Percentiles rank a stretch among this genome's conserved stretches.
phyloP scores from a whole-genome alignment of 2,797 vertebrate genomes.

The Phataginus tricuspis region DNA sequence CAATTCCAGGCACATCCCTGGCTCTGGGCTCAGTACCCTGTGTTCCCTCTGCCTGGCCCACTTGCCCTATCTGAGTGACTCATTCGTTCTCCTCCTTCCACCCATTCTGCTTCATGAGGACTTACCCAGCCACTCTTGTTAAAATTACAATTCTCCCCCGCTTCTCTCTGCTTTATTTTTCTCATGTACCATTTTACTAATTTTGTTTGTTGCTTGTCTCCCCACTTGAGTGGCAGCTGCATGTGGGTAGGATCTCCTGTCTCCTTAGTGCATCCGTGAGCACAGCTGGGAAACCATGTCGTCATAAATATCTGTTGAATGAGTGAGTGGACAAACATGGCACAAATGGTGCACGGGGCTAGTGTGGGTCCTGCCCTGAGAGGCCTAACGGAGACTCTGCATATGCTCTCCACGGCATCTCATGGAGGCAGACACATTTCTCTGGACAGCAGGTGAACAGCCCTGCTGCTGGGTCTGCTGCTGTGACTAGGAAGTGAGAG shows the following conservation, averaged over 20 bases:
- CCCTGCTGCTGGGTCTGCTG: not conserved
- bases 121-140: not conserved
- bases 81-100: not conserved
- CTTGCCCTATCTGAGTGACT: accelerated
- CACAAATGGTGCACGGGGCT: not conserved
- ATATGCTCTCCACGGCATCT: accelerated
- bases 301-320: not conserved
- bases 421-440: not conserved
- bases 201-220: not conserved
- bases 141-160: accelerated
- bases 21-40: not conserved
- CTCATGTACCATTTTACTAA: not conserved
- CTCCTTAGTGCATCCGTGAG: not conserved
- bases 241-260: accelerated
- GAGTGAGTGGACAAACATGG: not conserved
- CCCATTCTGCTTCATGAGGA: accelerated
- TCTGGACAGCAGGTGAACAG: not conserved
- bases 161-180: not conserved
- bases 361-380: accelerated
- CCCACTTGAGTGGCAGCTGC: not conserved
- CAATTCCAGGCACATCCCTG: accelerated
- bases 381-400: accelerated
- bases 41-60: accelerated
- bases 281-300: not conserved
- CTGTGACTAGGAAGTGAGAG: accelerated